These are phyloP conservation scores for Tethea ocularis DNA, from an alignment of 2,888 invertebrate genomes.

Conservation along the genomic window DNA sequence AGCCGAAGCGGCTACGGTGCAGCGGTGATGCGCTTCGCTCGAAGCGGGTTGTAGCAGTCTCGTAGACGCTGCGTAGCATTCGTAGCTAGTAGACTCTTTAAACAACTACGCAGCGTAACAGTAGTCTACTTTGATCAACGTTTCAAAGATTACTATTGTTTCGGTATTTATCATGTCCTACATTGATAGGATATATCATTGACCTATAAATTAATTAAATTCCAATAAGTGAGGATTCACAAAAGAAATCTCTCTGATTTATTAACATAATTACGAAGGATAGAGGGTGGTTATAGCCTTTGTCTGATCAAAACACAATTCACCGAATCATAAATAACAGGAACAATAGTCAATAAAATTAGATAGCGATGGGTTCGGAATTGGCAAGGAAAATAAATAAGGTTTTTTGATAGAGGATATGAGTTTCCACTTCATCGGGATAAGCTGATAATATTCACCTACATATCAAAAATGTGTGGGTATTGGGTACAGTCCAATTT, in stretches of 20 bases:
- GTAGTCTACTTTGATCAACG: too few species aligned
- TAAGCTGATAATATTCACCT: slow-evolving; percentile 52
- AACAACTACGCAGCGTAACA: too few species aligned
- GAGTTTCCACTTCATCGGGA: slow-evolving; percentile 49
- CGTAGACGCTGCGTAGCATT: neutral
- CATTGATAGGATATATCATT: neutral
- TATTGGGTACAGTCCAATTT: slow-evolving; percentile 11
- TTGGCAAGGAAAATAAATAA: slow-evolving; percentile 64
- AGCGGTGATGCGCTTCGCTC: too few species aligned
- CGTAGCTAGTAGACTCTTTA: neutral
- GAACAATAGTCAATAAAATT: slow-evolving; percentile 80
- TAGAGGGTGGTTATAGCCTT: slow-evolving; percentile 59
- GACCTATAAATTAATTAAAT: slow-evolving; percentile 21
- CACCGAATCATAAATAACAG: slow-evolving; percentile 75
- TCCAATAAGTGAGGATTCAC: slow-evolving; percentile 42
- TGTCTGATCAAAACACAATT: slow-evolving; percentile 76
- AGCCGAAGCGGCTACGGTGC: too few species aligned
- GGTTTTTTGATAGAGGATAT: slow-evolving; percentile 51
- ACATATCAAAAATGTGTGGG: slow-evolving; percentile 30
- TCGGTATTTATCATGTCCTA: too few species aligned
- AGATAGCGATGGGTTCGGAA: slow-evolving; percentile 66
- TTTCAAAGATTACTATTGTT: too few species aligned
- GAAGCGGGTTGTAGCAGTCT: neutral
- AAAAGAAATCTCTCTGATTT: slow-evolving; percentile 74
- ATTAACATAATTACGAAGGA: slow-evolving; percentile 70